These are phyloP conservation scores for Phoebastria nigripes DNA, from an alignment of 2,797 vertebrate genomes.

Conservation along the genomic window DNA sequence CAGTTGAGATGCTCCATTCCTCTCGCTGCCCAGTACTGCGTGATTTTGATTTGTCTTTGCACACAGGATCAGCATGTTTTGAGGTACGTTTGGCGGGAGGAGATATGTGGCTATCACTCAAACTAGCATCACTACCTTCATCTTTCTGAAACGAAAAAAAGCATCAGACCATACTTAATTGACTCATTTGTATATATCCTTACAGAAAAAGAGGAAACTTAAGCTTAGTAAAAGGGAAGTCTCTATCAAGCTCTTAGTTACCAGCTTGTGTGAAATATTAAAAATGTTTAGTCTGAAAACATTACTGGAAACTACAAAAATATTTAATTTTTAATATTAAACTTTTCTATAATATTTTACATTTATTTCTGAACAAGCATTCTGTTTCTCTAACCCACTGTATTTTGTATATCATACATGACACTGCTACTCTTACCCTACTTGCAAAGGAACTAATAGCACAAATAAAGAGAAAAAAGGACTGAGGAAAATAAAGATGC, in stretches of 20 bases:
- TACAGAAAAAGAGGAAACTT: background rate
- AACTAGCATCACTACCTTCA: conserved; percentile 88
- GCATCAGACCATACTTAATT: background rate
- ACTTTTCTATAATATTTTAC: background rate
- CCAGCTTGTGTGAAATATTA: background rate
- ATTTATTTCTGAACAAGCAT: background rate
- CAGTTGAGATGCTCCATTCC: conserved; percentile 89
- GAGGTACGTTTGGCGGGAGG: conserved; percentile 92
- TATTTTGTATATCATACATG: background rate
- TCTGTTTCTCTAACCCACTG: background rate
- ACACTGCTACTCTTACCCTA: background rate
- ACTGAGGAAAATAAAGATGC: background rate
- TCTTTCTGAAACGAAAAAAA: conserved; percentile 82
- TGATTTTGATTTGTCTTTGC: conserved; percentile 93
- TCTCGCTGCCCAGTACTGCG: conserved; percentile 89
- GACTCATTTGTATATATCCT: background rate
- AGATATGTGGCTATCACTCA: conserved; percentile 89
- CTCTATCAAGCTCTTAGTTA: background rate
- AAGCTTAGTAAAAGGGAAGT: background rate
- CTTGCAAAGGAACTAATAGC: background rate
- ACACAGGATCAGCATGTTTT: conserved; percentile 89
- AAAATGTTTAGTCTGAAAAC: background rate
- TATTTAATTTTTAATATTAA: background rate
- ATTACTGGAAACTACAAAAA: background rate
- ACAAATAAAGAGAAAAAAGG: background rate